A percentile compares a stretch with the other conserved stretches of the same genome.
Evolutionary conservation across 2,113 vertebrate genomes (phyloP).

Genomic region (Pteropus alecto): DNA sequence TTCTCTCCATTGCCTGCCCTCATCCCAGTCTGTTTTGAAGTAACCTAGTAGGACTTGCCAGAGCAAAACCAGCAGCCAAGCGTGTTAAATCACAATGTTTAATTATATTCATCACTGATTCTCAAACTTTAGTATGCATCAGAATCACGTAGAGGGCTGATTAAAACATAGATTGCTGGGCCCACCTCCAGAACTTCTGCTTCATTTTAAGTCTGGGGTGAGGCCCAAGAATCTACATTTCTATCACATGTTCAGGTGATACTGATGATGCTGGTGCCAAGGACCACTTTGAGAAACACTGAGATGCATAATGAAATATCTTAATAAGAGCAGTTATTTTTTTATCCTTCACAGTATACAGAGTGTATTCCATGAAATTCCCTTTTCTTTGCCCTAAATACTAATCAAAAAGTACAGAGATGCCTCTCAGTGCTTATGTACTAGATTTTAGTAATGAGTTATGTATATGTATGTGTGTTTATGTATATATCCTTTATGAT

Average conservation of each 20-base stretch:
- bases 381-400: neutral
- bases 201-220: neutral
- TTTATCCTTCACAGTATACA: neutral
- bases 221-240: neutral
- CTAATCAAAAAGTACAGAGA: neutral
- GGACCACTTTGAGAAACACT: neutral
- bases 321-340: neutral
- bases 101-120: neutral
- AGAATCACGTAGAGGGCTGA: neutral
- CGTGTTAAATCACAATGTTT: neutral
- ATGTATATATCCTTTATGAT: neutral
- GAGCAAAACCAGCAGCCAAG: neutral
- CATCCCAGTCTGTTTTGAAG: neutral
- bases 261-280: neutral
- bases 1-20: neutral
- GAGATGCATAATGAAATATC: neutral
- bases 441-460: neutral
- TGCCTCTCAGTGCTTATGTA: neutral
- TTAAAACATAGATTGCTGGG: neutral
- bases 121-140: neutral
- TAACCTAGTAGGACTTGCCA: neutral
- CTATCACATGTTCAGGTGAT: neutral
- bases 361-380: neutral
- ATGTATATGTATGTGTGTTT: neutral
- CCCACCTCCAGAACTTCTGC: neutral